Base-by-base conservation (phyloP, 2,888 invertebrate species). In the Thyatira batis region DNA sequence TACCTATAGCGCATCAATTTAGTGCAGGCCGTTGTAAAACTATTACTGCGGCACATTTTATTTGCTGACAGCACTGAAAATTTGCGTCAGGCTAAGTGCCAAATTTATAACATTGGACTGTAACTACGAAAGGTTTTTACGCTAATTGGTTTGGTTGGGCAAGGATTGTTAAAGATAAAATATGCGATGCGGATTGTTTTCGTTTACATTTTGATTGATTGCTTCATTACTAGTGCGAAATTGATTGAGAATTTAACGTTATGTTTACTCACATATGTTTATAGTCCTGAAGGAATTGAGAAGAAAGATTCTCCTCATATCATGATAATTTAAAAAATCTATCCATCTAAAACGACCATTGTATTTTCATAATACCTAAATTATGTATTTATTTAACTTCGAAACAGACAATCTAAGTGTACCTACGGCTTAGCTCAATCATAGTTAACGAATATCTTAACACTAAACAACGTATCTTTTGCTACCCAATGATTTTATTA, bases 141-240 rank as follows among this genome's bases (percentile, higher is more conserved):
- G 72, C 87, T 91, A 91, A 91, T 91, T 92, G 91, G 85, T 89
- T 82, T 76, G 83, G 84, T 80, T 79, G 78, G 76, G 82, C 79
- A 86, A 87, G 91, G 90, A 89, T 89, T 89, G 91, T 90, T 91
- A 89, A 88, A 89, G 89, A 88, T 92, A 91, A 91, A 91, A 90
- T 92, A 91, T 92, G 86, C 91, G 72, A 84, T 85, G 85, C 89
- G 82, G 88, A 85, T 77, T 84, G 87, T 84, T 88, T 86, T 87
- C 86, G 85, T 90, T 89, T 81, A 85, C 88, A 89, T 89, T 85
- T 84, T 87, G 88, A 90, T 89, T 84, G 88, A 88, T 84, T 80
- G 84, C 80, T 84, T 88, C 83, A 87, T 87, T 87, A 84, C 71
- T 72, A 65, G 66, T 71, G 78, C 71, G 65, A 69, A 72, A 71